phyloP scores from a whole-genome alignment of 2,888 invertebrate genomes.

The Eristalinus sepulchralis region DNA sequence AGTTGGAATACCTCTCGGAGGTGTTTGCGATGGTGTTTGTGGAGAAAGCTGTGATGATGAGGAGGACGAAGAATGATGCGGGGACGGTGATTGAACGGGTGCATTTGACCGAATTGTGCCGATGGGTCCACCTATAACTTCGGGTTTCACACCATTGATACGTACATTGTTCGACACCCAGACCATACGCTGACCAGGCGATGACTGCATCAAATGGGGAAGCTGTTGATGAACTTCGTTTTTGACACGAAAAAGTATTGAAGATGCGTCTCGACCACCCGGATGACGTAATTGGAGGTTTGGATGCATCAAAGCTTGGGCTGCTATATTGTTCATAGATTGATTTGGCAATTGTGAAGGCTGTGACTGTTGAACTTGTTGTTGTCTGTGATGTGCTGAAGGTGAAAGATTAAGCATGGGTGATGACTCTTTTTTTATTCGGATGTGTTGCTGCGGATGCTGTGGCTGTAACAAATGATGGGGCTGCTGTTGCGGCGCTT shows the following conservation, averaged over 20 bases:
- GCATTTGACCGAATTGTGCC: conserved; percentile 77
- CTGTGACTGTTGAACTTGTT: conserved; percentile 75
- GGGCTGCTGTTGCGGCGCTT: conserved; percentile 77
- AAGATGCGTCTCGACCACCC: conserved; percentile 78
- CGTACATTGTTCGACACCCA: conserved; percentile 84
- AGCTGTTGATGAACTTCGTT: conserved; percentile 80
- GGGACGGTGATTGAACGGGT: conserved; percentile 78
- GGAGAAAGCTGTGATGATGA: conserved; percentile 80
- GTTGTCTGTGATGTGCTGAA: conserved; percentile 74
- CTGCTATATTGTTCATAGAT: conserved; percentile 75
- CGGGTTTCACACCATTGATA: conserved; percentile 91
- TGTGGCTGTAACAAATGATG: conserved; percentile 75
- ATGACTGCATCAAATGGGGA: conserved; percentile 79
- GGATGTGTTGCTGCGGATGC: conserved; percentile 76
- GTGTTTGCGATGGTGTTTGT: conserved; percentile 80
- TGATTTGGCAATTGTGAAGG: conserved; percentile 76
- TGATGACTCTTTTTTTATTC: conserved; percentile 79
- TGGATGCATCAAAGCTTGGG: conserved; percentile 80
- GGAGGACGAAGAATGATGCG: conserved; percentile 79
- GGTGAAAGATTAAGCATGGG: conserved; percentile 73
- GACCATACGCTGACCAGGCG: conserved; percentile 80
- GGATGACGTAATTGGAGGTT: conserved; percentile 82
- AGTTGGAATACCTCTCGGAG: conserved; percentile 87
- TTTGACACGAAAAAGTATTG: conserved; percentile 80
- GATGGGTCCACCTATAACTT: conserved; percentile 86